Evolutionary conservation across 2,888 invertebrate genomes (phyloP), one percentile per base, ranked within the genome.

Genomic region (Drosophila tripunctata): DNA sequence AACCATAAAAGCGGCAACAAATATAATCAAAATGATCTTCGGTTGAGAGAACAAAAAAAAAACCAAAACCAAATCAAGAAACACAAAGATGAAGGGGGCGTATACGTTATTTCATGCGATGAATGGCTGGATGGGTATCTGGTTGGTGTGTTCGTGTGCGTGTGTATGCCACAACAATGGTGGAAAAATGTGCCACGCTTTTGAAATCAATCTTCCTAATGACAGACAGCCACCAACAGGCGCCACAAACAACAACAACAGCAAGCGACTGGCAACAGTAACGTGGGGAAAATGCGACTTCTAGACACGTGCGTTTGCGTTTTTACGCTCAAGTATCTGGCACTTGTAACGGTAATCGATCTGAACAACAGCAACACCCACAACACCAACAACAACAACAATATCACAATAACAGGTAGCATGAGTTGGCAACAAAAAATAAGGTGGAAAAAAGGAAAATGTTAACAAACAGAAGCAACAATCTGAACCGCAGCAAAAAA

Each of bases 121-220:
- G 35, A 47, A 5, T 12, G 55, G 15, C 10, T 27, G 27, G 8
- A 6, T 27, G 27, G 8, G 27, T 27, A 10, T 27, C 8, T 10
- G 27, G 27, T n/a, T n/a, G n/a, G n/a, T n/a, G n/a, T n/a, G n/a
- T n/a, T n/a, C 19, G 12, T 41, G 61, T 65, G 62, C 67, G 75
- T 78, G 74, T 41, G 55, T 58, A 54, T 54, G 45, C 51, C 63
- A 69, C 55, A 83, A 80, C 69, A 80, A 80, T 67, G 63, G 65
- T 40, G 70, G 50, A 50, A 54, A 65, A 61, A 64, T 63, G 67
- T 75, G 75, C 65, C 63, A 73, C 62, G 80, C 66, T 69, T 79
- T 80, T 76, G 78, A 83, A 83, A 83, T 83, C 86, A 83, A 86
- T 83, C 86, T 83, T 78, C 76, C 86, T 83, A 86, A 83, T 83